Evolutionary conservation across 1,140 invertebrate genomes (phyloP), one percentile per base, ranked within the genome.

Genomic region (Thalassaphorura encarpata): DNA sequence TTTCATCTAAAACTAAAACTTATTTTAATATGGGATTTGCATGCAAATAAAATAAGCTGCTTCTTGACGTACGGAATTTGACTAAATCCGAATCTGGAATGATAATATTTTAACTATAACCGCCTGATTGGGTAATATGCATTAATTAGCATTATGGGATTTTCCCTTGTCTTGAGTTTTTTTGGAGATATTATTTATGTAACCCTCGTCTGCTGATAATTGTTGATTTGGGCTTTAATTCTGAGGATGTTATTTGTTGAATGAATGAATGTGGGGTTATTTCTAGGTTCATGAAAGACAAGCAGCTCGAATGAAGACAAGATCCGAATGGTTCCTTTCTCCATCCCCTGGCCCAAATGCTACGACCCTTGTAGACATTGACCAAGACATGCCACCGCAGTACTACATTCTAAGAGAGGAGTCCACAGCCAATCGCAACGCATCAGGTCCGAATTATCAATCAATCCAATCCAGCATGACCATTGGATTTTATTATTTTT

Each of bases 271-370:
- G 39, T 26, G 43, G 33, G 36, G 11, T 13, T 45, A 8, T 51
- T n/a, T 19, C 31, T 73, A 89, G 85, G 90, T 94, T 56, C 89
- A 94, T 76, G 89, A 94, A 76, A 78, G 89, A 69, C 91, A 95
- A 78, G 85, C 87, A 52, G 87, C 85, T 70, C 78, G 91, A 63
- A 94, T 95, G 89, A 79, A 86, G 71, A 91, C 88, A 42, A 79
- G 90, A 65, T 92, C 88, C 42, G 89, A 94, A 72, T 95, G 90
- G 90, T 94, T 93, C 76, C 78, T 94, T 68, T 83, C 83, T 63
- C 83, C 84, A 43, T 80, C 54, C 13, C 33, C 52, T 2, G 47
- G 47, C 51, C 50, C 62, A 3, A 58, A 55, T 42, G 24, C 19
- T 6, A 52, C 56, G 54, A 48, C 55, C n/a, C 29, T 23, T 42